Base-by-base conservation (phyloP, 2,888 invertebrate genomes). In the Drosophila eohydei region DNA sequence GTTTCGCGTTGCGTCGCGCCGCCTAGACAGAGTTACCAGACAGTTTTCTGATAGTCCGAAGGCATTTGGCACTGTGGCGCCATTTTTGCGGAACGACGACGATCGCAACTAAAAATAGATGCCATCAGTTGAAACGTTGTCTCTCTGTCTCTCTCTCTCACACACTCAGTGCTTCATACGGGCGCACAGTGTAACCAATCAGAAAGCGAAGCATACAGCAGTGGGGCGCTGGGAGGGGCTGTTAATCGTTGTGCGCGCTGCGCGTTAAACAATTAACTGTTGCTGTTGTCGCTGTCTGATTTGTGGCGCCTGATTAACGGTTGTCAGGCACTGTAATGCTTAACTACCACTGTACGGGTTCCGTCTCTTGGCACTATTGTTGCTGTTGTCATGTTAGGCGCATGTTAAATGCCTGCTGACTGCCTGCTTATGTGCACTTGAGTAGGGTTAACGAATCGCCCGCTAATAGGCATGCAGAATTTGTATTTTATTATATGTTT, bases 291-390 rank as follows among this genome's bases (percentile, higher is more conserved):
- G 60, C 52, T 43, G 58, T 58, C 68, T 80, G 80, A 87, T 85
- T 87, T 85, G 80, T 75, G 80, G 76, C 80, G 84, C 85, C 81
- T 85, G 83, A 88, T 88, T 86, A 86, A 80, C 83, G 88, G 86
- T 67, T 86, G 81, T 88, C 85, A 83, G 69, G 38, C 63, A 57
- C 59, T 48, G 55, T 44, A 72, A 50, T 63, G 48, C 71, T 54
- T 57, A 76, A 79, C 74, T 67, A 74, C 71, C 67, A 70, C 74
- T 64, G 71, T 65, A 54, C 67, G 58, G 64, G 32, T 34, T 58
- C 36, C 36, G 38, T 12, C 28, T 30, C 46, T 38, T 21, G 44
- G 30, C 11, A 14, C 1, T 26, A 14, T 6, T 12, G 16, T 26
- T 16, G 46, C 8, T 21, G 51, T 40, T 57, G 69, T 26, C 64